Evolutionary conservation across 1,140 invertebrate species (phyloP).

Genomic region (Penaeus japonicus): DNA sequence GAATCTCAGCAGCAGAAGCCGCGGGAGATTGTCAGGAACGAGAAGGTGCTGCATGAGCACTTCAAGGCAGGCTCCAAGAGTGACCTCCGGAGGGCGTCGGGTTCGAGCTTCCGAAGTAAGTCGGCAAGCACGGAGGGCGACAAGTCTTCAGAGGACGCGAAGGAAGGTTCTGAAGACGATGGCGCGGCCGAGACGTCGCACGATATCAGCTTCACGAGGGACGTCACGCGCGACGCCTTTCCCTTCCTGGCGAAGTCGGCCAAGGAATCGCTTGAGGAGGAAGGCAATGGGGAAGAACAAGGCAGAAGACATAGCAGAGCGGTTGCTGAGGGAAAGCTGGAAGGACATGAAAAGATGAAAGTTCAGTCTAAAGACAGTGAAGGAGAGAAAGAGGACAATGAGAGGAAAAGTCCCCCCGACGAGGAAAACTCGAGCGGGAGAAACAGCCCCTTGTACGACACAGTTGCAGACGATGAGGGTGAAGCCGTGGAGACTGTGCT

Average conservation of each 20-base stretch:
- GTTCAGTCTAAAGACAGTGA: background rate
- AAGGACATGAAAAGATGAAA: background rate
- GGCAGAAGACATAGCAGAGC: background rate
- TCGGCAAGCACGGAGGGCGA: no score
- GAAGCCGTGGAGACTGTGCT: background rate
- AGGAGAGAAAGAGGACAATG: background rate
- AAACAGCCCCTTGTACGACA: background rate
- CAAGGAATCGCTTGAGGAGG: background rate
- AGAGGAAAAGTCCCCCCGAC: background rate
- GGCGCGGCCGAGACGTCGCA: no score
- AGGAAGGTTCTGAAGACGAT: no score
- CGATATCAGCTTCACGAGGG: no score
- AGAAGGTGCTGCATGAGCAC: slow-evolving; percentile 36
- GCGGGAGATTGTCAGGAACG: slow-evolving; percentile 36
- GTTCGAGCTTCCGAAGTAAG: no score
- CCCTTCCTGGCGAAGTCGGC: background rate
- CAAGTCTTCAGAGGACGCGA: no score
- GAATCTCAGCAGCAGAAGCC: slow-evolving; percentile 39
- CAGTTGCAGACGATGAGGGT: no score
- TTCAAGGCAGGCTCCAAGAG: background rate
- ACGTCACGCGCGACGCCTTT: no score
- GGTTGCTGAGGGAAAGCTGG: background rate
- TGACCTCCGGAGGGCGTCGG: background rate
- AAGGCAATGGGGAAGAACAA: background rate
- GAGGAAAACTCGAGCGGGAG: background rate